Evolutionary conservation across 2,113 vertebrate species (phyloP), one percentile per base, ranked within the genome.

Genomic region (Hiodon alosoides): DNA sequence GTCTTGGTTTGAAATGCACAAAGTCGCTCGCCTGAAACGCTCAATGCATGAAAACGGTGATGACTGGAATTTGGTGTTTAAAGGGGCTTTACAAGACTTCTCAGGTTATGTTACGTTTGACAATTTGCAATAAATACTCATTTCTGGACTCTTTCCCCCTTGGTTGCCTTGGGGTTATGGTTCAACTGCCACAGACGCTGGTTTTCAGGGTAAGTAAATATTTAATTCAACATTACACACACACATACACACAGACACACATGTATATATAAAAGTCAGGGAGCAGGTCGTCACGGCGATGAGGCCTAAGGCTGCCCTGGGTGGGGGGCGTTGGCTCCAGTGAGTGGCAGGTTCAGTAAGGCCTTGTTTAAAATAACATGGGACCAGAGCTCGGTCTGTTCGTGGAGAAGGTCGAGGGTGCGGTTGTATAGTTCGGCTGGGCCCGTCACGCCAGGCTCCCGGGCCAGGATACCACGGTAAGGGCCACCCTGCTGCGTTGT

Each of bases 401-500:
- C 75, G 72, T 81, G 69, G 31, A 31, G 31, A 31, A 31, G 31
- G 2, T 31, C 31, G 31, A 31, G 31, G 31, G 31, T 31, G 31
- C 31, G 31, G 31, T 31, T 31, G 31, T 31, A 31, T 31, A 31
- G 31, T 31, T 31, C 31, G 31, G 31, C 31, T 2, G 31, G 31
- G 31, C 31, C 31, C 31, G 78, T 74, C 91, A 92, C 47, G 89
- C 84, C 71, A 99, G 91, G 85, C 97, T 99, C 83, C 97, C 97
- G 9, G 97, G 97, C 97, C 97, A 99, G 82, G 96, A 98, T 81
- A 98, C 92, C 69, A 99, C 97, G 0, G 96, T 99, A 47, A 99
- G 92, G 3, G 94, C 96, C 79, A 99, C 96, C 85, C 96, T 94
- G 90, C 92, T 97, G 73, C 97, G 92, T 83, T 98, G 96, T 83